Base-by-base conservation (phyloP, 2,797 vertebrate species). In the Odontamblyopus rebecca region DNA sequence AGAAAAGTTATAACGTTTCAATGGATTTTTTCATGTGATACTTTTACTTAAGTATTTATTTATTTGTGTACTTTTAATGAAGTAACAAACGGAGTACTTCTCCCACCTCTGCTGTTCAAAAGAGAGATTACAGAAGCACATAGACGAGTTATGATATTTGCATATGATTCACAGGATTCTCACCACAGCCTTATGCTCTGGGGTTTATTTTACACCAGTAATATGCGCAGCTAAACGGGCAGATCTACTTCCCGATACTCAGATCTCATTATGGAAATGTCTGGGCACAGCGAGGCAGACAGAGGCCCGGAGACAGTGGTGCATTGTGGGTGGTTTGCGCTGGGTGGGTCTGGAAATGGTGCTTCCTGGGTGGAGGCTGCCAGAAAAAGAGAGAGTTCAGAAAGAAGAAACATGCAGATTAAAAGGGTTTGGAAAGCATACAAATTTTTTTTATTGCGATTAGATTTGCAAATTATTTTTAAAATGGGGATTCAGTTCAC, bases 191-290 rank as follows among this genome's bases (percentile, higher is more conserved):
- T 72, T 77, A 80, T 74, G 67, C 60, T 76, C 13, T 9, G 3
- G 61, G n/a, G 35, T 38, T 62, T 80, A 85, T 88, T 72, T 80
- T 82, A 85, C 73, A 73, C 67, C 75, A 83, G 85, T 85, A 48
- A 84, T 84, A 70, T 38, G 57, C 81, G 29, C 76, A 74, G 72
- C 70, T 85, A 83, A 88, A 86, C 72, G 70, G 57, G 54, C 66
- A 88, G 79, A 85, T 89, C 75, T 61, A 82, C 89, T 86, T 88
- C 77, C 75, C 82, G 86, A 86, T 86, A 83, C 67, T 69, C 74
- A 82, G 81, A 88, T 82, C 53, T 59, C 35, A 87, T 85, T 85
- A 88, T 86, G 84, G 80, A 87, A 88, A 89, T 87, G 29, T 70
- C 15, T 53, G 71, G 78, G 84, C n/a, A 64, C 69, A 73, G 50